Base-by-base conservation (phyloP, 2,888 invertebrate species). In the Chymomyza procnemis region DNA sequence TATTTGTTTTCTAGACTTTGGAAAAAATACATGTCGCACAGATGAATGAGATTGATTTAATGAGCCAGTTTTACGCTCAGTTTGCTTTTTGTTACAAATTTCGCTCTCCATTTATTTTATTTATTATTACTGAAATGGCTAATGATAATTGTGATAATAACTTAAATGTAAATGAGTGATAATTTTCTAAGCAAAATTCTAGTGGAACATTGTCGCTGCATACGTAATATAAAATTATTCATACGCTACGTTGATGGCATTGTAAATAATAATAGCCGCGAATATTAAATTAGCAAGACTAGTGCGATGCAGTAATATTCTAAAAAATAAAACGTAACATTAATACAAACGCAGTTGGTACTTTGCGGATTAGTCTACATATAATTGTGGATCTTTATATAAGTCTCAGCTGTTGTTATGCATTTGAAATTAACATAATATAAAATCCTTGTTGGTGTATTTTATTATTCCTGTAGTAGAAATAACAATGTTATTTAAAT, bases 151-250 rank as follows among this genome's bases (percentile, higher is more conserved):
- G 74, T 73, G 76, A 69, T 80, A 87, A 85, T 87, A 75, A 69
- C 72, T 74, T 64, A 66, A 80, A 75, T 82, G 85, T 70, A 79
- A 87, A 87, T 87, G 80, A 78, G 76, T 75, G 83, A 78, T 84
- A 84, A 84, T 87, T 87, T 78, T 34, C 64, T n/a, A 56, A 3
- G 34, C 34, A 41, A 41, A 12, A 41, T 41, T 41, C 34, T 41
- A 41, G 34, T 41, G 3, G 48, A 61, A 47, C 59, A 48, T 58
- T 21, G 56, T 61, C 60, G 59, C 60, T 70, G 60, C 64, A 41
- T 57, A 46, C 57, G 26, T 12, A 69, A 60, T 57, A 71, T 64
- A 56, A 47, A 61, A 85, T 80, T 82, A 83, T 71, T 76, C 73
- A 85, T 85, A 74, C 79, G 84, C 69, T 60, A 4, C 66, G 61